phyloP scores from a whole-genome alignment of 2,888 invertebrate genomes.

The Margaritifera margaritifera region DNA sequence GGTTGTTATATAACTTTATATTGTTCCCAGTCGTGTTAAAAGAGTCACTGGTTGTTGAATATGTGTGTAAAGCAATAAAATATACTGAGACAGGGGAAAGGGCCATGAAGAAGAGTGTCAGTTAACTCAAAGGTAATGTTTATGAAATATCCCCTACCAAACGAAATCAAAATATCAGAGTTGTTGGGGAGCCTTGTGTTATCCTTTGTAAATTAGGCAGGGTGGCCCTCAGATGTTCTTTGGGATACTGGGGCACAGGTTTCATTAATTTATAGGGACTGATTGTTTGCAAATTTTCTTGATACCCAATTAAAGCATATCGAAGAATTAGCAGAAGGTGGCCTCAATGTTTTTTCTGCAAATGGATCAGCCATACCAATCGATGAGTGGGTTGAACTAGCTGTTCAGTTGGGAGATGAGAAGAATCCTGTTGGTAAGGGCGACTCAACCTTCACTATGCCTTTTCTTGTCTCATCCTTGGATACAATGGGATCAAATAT shows the following conservation, averaged over 20 bases:
- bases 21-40: no score
- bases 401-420: not conserved
- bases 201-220: constrained; percentile 6
- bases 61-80: no score
- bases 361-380: constrained; percentile 7
- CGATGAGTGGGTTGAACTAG: constrained; percentile 9
- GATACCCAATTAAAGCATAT: not conserved
- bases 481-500: constrained; percentile 23
- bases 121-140: constrained; percentile 3
- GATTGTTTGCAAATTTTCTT: constrained; percentile 6
- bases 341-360: not conserved
- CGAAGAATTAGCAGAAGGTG: constrained; percentile 3
- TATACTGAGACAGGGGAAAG: not conserved
- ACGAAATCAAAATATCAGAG: not conserved
- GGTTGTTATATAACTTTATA: no score
- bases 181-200: constrained; percentile 16
- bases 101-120: not conserved
- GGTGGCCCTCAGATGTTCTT: constrained; percentile 2
- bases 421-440: not conserved
- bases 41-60: no score
- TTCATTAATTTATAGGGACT: no score
- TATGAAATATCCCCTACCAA: not conserved
- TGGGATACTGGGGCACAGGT: constrained; percentile 31
- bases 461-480: constrained; percentile 20
- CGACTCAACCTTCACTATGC: constrained; percentile 1